Base-by-base conservation (phyloP, 1,140 invertebrate species). In the Chymomyza costata region DNA sequence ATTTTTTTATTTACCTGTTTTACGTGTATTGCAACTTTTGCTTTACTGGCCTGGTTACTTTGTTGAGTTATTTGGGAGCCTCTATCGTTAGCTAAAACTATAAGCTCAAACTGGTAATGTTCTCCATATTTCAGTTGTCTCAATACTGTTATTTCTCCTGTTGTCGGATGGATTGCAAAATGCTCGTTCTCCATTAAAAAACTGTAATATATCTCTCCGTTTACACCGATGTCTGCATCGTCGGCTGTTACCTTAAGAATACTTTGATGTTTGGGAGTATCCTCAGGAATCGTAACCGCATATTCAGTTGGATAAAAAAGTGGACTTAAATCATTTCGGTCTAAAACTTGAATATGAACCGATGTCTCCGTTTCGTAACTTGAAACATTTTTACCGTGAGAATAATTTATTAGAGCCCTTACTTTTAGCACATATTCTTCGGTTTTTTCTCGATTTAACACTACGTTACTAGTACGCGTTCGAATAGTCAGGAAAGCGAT, bases 161-260 rank as follows among this genome's bases (percentile, higher is more conserved):
- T 94, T 18, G 95, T 95, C 7, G 96, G 95, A 87, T 99, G 95
- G 48, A 98, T 91, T 3, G 95, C 93, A 85, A 98, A 98, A 56
- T 92, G 90, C 60, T 94, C 91, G 3, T 92, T 95, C 11, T 89
- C 87, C 53, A 96, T 90, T n/a, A 90, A 87, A 64, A 98, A 93
- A 85, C 94, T 97, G 85, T 98, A 99, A 86, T 98, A 98, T 64
- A 98, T 95, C 87, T 98, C 95, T 1, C 95, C 95, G 84, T 98
- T 98, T 39, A 94, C 89, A 0, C 96, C 97, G 7, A 96, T 87
- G 86, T 99, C 97, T 5, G 97, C 95, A 87, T 99, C 97, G 71
- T 95, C 95, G 0, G 97, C 97, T 8, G 90, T 90, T 14, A 95
- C 93, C 69, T 88, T 90, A 2, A 93, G 82, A 37, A 95, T 90